Conservation (phyloP, 2,113 vertebrate genomes). For the Conger conger region DNA sequence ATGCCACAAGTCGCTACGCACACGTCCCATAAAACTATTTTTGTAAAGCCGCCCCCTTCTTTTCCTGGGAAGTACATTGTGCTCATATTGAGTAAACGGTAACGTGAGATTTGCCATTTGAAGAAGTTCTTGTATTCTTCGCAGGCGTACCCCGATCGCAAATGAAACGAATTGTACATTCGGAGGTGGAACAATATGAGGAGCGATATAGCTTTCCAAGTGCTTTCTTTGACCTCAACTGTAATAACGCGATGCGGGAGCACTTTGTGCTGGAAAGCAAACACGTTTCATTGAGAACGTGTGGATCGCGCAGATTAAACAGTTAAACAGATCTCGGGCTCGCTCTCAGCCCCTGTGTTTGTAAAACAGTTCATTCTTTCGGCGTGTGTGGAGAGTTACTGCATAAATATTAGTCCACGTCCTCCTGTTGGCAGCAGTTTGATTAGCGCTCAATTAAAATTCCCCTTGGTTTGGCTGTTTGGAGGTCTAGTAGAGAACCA, state of each 20-base stretch:
- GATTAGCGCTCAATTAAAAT: constrained; percentile 35
- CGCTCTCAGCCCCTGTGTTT: constrained; percentile 23
- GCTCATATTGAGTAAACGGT: neutral
- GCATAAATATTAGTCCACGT: constrained; percentile 46
- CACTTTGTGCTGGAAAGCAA: constrained; percentile 1
- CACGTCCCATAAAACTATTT: neutral
- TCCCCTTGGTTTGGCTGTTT: constrained; percentile 20
- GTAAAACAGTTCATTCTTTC: constrained; percentile 33
- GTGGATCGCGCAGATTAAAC: neutral
- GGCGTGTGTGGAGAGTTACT: constrained; percentile 22
- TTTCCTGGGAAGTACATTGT: neutral
- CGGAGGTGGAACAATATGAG: neutral
- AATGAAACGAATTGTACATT: too few species aligned
- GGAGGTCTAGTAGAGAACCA: neutral
- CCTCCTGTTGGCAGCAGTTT: constrained; percentile 17
- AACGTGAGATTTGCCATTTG: neutral
- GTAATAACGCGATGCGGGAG: neutral
- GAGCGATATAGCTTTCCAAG: neutral
- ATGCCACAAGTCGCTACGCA: neutral
- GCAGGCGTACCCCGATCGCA: neutral
- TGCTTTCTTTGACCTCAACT: neutral
- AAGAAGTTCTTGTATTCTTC: neutral
- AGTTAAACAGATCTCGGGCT: neutral
- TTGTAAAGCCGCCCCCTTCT: neutral
- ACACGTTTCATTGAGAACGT: constrained; percentile 5